Evolutionary conservation across 1,140 invertebrate genomes (phyloP).

Genomic region (Tetranychus urticae): DNA sequence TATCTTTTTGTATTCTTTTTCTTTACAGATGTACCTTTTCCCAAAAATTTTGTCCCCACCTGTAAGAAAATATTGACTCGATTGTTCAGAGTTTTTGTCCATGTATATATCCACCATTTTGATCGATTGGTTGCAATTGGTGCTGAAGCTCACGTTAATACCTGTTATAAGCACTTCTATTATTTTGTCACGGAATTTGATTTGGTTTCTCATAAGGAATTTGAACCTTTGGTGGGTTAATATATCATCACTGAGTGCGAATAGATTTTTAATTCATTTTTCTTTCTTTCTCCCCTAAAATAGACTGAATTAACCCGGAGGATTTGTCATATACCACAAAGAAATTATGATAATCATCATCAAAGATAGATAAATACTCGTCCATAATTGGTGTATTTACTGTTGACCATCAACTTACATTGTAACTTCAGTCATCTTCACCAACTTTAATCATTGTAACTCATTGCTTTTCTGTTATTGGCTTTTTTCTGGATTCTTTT

Average conservation of each 20-base stretch:
- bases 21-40: slow-evolving; percentile 54
- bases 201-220: slow-evolving; percentile 54
- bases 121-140: slow-evolving; percentile 64
- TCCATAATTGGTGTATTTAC: too few species aligned
- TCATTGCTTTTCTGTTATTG: too few species aligned
- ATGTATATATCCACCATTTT: slow-evolving; percentile 94
- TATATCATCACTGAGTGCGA: background rate
- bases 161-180: slow-evolving; percentile 90
- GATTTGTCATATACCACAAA: slow-evolving; percentile 2
- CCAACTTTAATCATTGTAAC: too few species aligned
- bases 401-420: too few species aligned
- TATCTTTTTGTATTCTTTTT: slow-evolving; percentile 14
- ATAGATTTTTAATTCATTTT: background rate
- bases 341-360: too few species aligned
- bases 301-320: slow-evolving; percentile 10
- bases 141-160: slow-evolving; percentile 83
- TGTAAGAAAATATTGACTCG: slow-evolving; percentile 74
- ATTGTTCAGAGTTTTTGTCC: slow-evolving; percentile 79
- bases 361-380: too few species aligned
- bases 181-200: slow-evolving; percentile 79
- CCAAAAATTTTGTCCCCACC: slow-evolving; percentile 48
- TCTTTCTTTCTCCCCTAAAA: background rate
- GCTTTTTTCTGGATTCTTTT: too few species aligned
- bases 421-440: too few species aligned
- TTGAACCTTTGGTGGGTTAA: slow-evolving; percentile 45